Evolutionary conservation across 2,113 vertebrate genomes (phyloP).

Genomic region (Poeciliopsis prolifica): DNA sequence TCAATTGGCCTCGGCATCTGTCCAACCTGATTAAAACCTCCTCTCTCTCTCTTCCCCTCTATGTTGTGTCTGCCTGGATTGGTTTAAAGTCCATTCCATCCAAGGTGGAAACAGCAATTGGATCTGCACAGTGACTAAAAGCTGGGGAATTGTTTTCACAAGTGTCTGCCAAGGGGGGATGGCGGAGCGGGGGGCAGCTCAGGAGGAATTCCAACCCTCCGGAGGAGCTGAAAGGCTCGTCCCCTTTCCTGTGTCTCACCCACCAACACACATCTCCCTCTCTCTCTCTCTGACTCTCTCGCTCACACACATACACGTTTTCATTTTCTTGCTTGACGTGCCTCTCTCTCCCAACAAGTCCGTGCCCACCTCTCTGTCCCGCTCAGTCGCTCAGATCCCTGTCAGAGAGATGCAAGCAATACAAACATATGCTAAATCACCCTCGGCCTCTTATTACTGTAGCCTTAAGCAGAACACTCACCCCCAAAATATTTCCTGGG

Average conservation of each 20-base stretch:
- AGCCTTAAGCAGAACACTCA: constrained; percentile 45
- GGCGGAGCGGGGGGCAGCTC: constrained; percentile 59
- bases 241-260: constrained; percentile 49
- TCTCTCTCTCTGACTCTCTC: background rate
- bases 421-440: constrained; percentile 31
- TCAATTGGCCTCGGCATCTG: constrained; percentile 73
- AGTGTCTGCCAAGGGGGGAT: constrained; percentile 78
- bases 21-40: constrained; percentile 71
- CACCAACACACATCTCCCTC: constrained; percentile 9
- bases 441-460: constrained; percentile 34
- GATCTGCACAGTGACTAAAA: constrained; percentile 81
- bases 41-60: constrained; percentile 47
- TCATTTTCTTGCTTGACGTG: constrained; percentile 52
- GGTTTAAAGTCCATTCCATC: constrained; percentile 66
- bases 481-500: constrained; percentile 36
- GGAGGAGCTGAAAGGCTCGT: constrained; percentile 69
- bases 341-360: constrained; percentile 63
- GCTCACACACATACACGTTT: constrained; percentile 20
- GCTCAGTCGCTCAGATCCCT: constrained; percentile 21
- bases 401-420: constrained; percentile 50
- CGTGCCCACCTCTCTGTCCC: constrained; percentile 3
- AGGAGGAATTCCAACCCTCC: constrained; percentile 78
- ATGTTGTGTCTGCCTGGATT: constrained; percentile 69
- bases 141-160: constrained; percentile 84
- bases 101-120: constrained; percentile 78